Percentiles rank a stretch among this genome's conserved stretches.
Evolutionary conservation across 2,888 invertebrate species (phyloP).

Genomic region (Acleris cristana): DNA sequence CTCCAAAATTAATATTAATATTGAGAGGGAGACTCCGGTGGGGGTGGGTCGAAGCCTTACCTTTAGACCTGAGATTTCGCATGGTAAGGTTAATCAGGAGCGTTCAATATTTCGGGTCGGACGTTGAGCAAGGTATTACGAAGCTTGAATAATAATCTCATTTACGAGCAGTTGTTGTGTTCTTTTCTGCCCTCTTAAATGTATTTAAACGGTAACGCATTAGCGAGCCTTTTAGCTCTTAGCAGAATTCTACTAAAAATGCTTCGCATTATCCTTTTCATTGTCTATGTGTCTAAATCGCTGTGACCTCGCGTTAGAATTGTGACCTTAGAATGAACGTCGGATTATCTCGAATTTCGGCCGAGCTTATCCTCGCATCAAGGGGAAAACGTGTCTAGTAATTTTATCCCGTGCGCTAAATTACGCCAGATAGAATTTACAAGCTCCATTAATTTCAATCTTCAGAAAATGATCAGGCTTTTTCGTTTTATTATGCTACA

Average conservation of each 20-base stretch:
- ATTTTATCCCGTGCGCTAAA: slow-evolving; percentile 29
- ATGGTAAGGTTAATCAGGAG: no score
- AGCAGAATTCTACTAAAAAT: slow-evolving; percentile 11
- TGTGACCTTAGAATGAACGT: slow-evolving; percentile 24
- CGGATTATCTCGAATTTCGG: slow-evolving; percentile 23
- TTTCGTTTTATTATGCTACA: background rate
- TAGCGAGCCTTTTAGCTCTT: slow-evolving; percentile 11
- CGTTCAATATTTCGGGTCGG: no score
- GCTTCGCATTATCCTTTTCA: slow-evolving; percentile 9
- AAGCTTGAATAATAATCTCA: no score
- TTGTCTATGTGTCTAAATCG: slow-evolving; percentile 2
- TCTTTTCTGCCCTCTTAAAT: no score
- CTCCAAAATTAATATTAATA: slow-evolving; percentile 1
- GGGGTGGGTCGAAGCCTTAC: no score
- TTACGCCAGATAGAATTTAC: slow-evolving; percentile 30
- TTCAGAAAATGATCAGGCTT: slow-evolving; percentile 15
- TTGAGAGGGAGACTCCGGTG: background rate
- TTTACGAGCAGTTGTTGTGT: no score
- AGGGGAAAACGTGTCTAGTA: slow-evolving; percentile 19
- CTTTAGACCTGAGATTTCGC: no score
- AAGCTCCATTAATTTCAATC: slow-evolving; percentile 27
- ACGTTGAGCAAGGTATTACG: no score
- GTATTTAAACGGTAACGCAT: slow-evolving; percentile 20
- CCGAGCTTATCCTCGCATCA: slow-evolving; percentile 16
- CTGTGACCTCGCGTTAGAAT: slow-evolving; percentile 21